These are phyloP conservation scores for Onchidella celtica DNA, from an alignment of 2,888 invertebrate species.

Conservation along the genomic window DNA sequence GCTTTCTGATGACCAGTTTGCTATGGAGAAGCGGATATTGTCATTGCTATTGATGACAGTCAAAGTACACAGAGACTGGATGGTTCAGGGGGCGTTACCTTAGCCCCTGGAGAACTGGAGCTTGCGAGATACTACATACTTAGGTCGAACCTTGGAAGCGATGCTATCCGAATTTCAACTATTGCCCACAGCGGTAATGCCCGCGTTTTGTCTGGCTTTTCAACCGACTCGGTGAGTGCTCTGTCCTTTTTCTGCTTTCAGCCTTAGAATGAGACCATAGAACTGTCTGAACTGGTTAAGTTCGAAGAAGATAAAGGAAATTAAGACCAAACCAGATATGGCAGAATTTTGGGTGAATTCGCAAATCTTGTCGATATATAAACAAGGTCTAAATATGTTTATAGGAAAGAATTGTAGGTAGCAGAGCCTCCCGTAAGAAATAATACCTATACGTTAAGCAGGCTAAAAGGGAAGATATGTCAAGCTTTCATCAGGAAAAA, in stretches of 20 bases:
- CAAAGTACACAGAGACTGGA: background rate
- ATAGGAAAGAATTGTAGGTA: no score
- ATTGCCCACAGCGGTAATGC: conserved; percentile 1
- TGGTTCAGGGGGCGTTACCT: background rate
- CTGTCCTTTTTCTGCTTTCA: no score
- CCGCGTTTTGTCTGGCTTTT: no score
- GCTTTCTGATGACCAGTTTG: background rate
- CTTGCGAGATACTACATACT: conserved; percentile 10
- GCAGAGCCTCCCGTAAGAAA: no score
- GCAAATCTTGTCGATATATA: no score
- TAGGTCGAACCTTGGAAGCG: background rate
- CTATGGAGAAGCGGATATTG: background rate
- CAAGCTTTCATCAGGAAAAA: background rate
- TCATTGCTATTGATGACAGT: conserved; percentile 10
- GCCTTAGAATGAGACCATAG: no score
- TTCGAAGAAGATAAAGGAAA: no score
- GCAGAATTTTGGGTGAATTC: no score
- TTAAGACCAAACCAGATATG: no score
- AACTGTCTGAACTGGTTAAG: no score
- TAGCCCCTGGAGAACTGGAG: conserved; percentile 8
- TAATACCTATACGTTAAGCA: background rate
- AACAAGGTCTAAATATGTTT: no score
- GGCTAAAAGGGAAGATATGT: background rate
- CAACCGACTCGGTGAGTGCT: no score
- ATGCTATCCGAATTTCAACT: background rate